Evolutionary conservation across 2,113 vertebrate species (phyloP), one percentile per base, ranked within the genome.

Genomic region (Theristicus caerulescens): DNA sequence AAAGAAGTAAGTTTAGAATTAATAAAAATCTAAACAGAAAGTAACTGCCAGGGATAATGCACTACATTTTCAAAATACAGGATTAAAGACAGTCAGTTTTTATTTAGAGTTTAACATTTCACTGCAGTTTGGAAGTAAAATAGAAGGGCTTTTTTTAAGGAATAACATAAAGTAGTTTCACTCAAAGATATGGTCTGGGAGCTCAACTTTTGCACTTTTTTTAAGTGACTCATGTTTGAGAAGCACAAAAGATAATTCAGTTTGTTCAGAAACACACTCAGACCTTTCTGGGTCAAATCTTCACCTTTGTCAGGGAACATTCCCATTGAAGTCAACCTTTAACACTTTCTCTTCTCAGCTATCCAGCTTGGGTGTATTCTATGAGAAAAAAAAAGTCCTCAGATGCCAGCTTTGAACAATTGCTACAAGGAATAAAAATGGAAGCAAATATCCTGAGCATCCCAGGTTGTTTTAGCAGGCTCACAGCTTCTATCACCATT

Each of bases 221-320:
- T 73, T n/a, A 85, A 77, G 51, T 7, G 9, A 79, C 67, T 47
- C 71, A 4, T 46, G 67, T 81, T 77, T 83, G 67, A 87, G 62
- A 88, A 93, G 58, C 47, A 81, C 72, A 86, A 86, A 95, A 94
- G 76, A 84, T 51, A 71, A 81, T 86, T 93, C 59, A 67, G 66
- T 67, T 90, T 81, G 59, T 64, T 88, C 82, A 86, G 80, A 78
- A 93, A 52, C 51, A 88, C 57, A 13, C 59, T 94, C 92, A 78
- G 52, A 93, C 80, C 80, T 92, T 96, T 96, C 84, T 93, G 96
- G 94, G 86, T 92, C 85, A 94, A 73, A 73, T 64, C 82, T 91
- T 92, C 88, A 90, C 80, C 92, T 92, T 71, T 0, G 0, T 27
- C 52, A n/a, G 52, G 34, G 88, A 94, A 74, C 57, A 57, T 42